These are phyloP conservation scores for Habropoda laboriosa DNA, from an alignment of 1,140 invertebrate species.

Conservation along the genomic window DNA sequence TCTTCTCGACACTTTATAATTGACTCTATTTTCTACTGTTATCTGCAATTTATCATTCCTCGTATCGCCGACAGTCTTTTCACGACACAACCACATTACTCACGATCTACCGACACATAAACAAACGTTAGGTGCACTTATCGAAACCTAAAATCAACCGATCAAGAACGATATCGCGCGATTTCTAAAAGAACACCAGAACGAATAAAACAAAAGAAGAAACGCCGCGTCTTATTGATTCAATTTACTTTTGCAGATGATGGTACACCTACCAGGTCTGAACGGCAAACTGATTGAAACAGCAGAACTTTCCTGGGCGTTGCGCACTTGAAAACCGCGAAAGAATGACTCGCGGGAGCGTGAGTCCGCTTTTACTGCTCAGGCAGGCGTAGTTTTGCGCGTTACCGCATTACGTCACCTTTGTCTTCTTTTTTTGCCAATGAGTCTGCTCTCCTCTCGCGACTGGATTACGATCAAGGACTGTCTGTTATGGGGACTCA, in stretches of 20 bases:
- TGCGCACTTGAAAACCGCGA: conserved; percentile 46
- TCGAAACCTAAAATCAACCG: neutral
- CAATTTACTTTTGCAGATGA: neutral
- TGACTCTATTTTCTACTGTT: neutral
- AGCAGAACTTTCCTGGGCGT: conserved; percentile 27
- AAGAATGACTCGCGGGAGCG: conserved; percentile 50
- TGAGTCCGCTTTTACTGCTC: conserved; percentile 45
- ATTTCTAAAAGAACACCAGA: neutral
- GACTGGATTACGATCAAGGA: conserved; percentile 23
- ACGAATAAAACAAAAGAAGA: neutral
- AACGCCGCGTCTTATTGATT: neutral
- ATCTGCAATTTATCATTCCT: neutral
- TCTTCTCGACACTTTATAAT: neutral
- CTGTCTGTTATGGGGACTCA: neutral
- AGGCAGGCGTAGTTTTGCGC: conserved; percentile 24
- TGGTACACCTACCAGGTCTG: neutral
- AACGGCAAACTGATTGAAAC: conserved; percentile 20
- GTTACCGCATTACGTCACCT: conserved; percentile 49
- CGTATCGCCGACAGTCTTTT: too few relatives aligned
- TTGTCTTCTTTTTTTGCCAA: conserved; percentile 24
- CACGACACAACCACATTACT: neutral
- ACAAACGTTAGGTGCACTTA: neutral
- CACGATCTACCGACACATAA: neutral
- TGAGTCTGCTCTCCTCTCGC: neutral
- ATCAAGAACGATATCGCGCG: neutral